A percentile compares a stretch with the other conserved stretches of the same genome.
These are phyloP conservation scores for Stenotaenia linearis DNA, from an alignment of 2,888 invertebrate genomes.

Conservation along the genomic window DNA sequence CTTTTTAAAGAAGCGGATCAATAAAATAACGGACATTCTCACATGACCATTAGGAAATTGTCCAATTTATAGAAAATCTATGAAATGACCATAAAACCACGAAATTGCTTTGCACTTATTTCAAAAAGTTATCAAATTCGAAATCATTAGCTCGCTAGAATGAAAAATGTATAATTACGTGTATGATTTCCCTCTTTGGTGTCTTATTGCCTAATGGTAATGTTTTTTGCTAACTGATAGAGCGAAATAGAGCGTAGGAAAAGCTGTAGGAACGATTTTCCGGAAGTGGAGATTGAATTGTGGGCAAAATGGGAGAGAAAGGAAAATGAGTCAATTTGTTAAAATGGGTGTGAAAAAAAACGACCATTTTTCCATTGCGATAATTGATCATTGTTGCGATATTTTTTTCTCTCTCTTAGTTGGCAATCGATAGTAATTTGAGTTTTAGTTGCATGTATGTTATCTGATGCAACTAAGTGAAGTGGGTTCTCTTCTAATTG, in stretches of 20 bases:
- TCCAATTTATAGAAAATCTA: not conserved
- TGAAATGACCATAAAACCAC: not conserved
- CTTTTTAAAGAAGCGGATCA: not conserved
- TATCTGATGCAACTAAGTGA: conserved; percentile 26
- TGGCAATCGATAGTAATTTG: conserved; percentile 19
- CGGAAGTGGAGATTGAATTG: conserved; percentile 10
- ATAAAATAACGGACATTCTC: not conserved
- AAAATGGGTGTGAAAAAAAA: conserved; percentile 10
- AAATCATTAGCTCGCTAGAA: no score
- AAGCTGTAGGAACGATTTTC: not conserved
- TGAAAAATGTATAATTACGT: no score
- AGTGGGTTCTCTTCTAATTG: conserved; percentile 19
- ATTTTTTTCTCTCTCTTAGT: not conserved
- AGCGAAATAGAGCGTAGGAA: not conserved
- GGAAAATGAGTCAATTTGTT: not conserved
- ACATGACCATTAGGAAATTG: not conserved
- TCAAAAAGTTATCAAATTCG: no score
- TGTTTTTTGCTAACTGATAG: not conserved
- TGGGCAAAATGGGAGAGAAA: not conserved
- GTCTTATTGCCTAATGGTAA: not conserved
- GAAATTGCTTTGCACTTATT: not conserved
- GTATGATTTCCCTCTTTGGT: not conserved
- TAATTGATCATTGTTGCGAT: conserved; percentile 14
- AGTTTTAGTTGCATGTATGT: conserved; percentile 22
- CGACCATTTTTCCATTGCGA: not conserved